Evolutionary conservation across 1,140 invertebrate species (phyloP).

Genomic region (Aphelinus certus): DNA sequence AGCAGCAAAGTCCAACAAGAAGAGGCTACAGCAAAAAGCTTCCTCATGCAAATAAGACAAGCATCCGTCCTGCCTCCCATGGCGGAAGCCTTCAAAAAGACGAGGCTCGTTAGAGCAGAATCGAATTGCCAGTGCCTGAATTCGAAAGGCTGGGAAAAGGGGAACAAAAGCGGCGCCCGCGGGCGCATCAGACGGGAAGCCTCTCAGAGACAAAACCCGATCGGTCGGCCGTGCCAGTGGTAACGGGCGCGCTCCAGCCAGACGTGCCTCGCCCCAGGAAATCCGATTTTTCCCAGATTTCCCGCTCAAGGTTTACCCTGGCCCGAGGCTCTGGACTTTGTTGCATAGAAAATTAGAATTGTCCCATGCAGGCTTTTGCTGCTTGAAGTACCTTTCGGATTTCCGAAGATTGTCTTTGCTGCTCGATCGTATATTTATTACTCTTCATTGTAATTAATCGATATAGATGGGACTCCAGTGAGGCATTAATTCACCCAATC

Average conservation of each 20-base stretch:
- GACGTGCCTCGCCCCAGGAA: background rate
- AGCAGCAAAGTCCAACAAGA: too few relatives aligned
- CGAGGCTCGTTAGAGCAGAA: slow-evolving; percentile 14
- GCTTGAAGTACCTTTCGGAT: too few relatives aligned
- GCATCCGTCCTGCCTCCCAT: background rate
- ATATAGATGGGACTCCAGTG: too few relatives aligned
- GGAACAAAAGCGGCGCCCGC: background rate
- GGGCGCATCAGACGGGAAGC: background rate
- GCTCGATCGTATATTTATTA: too few relatives aligned
- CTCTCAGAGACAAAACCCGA: background rate
- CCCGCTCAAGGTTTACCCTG: background rate
- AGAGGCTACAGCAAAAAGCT: background rate
- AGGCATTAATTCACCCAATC: too few relatives aligned
- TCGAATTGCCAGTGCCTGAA: slow-evolving; percentile 24
- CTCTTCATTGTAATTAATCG: too few relatives aligned
- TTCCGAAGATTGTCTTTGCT: too few relatives aligned
- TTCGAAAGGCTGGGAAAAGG: background rate
- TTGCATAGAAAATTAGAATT: too few relatives aligned
- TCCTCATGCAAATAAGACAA: background rate
- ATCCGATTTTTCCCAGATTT: slow-evolving; percentile 8
- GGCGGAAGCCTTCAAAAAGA: slow-evolving; percentile 3
- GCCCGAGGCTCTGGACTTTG: too few relatives aligned
- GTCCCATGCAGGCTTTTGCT: too few relatives aligned
- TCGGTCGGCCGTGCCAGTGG: background rate
- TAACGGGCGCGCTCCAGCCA: background rate